These are phyloP conservation scores for Falco peregrinus DNA, from an alignment of 2,797 vertebrate species.

Conservation along the genomic window DNA sequence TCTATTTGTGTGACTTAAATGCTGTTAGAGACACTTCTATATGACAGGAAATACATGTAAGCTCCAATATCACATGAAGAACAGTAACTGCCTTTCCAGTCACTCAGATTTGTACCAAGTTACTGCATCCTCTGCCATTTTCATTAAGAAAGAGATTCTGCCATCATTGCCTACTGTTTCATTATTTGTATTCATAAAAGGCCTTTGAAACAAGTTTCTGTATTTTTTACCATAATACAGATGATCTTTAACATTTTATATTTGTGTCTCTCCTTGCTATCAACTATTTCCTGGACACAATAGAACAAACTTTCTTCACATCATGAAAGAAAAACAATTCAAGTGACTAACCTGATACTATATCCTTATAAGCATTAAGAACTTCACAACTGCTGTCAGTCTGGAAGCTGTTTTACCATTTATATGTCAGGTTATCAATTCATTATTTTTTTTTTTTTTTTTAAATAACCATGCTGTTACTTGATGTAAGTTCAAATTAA, in stretches of 20 bases:
- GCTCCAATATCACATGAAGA: background rate
- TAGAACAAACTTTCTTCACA: background rate
- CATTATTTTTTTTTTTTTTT: background rate
- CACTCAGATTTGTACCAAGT: background rate
- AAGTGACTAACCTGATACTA: background rate
- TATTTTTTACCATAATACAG: background rate
- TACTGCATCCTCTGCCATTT: background rate
- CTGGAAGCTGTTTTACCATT: background rate
- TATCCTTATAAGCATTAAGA: background rate
- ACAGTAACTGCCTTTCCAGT: background rate
- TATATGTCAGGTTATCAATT: background rate
- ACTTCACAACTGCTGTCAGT: background rate
- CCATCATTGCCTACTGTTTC: background rate
- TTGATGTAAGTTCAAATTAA: background rate
- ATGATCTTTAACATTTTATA: background rate
- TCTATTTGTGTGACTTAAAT: background rate
- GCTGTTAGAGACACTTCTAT: background rate
- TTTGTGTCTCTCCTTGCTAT: background rate
- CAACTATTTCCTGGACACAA: background rate
- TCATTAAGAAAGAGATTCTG: background rate
- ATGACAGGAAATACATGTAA: background rate
- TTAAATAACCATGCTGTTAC: background rate
- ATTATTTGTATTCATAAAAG: background rate
- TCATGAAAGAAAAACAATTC: background rate
- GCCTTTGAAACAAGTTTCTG: background rate